Evolutionary conservation across 1,140 invertebrate species (phyloP).

Genomic region (Branchinecta lynchi): DNA sequence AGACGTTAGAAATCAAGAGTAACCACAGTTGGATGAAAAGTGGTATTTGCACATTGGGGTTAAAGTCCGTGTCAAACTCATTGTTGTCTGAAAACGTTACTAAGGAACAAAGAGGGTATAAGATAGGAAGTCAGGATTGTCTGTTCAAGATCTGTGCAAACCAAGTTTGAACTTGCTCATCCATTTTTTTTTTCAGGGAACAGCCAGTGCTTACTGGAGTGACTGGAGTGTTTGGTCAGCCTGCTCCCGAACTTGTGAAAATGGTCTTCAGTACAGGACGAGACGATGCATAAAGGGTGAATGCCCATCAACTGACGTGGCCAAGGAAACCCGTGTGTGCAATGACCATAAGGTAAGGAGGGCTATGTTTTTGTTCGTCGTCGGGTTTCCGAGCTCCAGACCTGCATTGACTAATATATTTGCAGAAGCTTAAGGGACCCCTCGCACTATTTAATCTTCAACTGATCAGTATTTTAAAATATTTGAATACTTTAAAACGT

Average conservation of each 20-base stretch:
- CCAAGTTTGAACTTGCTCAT: neutral
- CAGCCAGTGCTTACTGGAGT: neutral
- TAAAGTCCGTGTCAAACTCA: no score
- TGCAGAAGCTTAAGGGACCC: no score
- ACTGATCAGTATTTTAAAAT: no score
- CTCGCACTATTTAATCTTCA: no score
- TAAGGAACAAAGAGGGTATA: no score
- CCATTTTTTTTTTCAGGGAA: neutral
- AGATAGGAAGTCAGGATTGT: no score
- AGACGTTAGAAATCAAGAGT: no score
- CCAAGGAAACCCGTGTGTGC: neutral
- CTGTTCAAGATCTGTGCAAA: no score
- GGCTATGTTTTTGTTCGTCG: neutral
- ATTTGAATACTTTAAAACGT: no score
- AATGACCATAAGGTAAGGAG: neutral
- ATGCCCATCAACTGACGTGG: neutral
- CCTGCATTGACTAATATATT: neutral
- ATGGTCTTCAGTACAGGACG: neutral
- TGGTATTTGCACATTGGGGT: no score
- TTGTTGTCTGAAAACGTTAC: no score
- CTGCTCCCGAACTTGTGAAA: conserved; percentile 11
- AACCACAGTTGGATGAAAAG: no score
- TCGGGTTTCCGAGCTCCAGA: neutral
- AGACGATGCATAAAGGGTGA: neutral
- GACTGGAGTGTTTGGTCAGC: conserved; percentile 11